Conservation (phyloP, 30 jellyfish, hydroid and myxozoan genomes). For the Mastigias papua region DNA sequence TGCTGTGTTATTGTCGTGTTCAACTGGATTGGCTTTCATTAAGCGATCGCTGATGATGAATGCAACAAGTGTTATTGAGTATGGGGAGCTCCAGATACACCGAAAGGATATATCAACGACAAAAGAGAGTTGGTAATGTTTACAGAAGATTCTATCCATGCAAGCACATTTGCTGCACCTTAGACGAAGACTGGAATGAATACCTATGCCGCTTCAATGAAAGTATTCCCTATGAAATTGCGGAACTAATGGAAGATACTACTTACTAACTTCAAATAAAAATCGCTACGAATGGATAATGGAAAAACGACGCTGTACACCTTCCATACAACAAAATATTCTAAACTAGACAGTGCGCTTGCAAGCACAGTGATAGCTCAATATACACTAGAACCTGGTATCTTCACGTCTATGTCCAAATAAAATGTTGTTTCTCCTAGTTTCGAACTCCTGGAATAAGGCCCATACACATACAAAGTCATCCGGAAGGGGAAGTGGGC, state of each 20-base stretch:
- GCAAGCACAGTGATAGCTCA: no score
- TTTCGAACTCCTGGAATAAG: no score
- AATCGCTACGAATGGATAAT: no score
- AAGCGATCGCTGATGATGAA: constrained; percentile 8
- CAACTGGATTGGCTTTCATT: constrained; percentile 6
- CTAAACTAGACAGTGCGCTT: no score
- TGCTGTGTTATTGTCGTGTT: constrained; percentile 52
- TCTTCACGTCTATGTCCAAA: no score
- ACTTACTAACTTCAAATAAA: no score
- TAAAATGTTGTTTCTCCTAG: no score
- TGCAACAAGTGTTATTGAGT: neutral
- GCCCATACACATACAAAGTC: no score
- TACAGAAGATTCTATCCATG: neutral
- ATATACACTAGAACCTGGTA: no score
- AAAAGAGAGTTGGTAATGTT: neutral
- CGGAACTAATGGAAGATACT: constrained; percentile 28
- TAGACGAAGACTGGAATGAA: constrained; percentile 5
- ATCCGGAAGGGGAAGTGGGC: no score
- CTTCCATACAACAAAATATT: no score
- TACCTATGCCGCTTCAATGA: neutral
- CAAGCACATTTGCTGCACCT: neutral
- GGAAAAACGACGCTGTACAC: no score
- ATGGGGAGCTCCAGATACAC: constrained; percentile 9
- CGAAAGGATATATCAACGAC: neutral
- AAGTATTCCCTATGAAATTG: neutral